Evolutionary conservation across 2,113 vertebrate species (phyloP), one percentile per base, ranked within the genome.

Genomic region (Girardinichthys multiradiatus): DNA sequence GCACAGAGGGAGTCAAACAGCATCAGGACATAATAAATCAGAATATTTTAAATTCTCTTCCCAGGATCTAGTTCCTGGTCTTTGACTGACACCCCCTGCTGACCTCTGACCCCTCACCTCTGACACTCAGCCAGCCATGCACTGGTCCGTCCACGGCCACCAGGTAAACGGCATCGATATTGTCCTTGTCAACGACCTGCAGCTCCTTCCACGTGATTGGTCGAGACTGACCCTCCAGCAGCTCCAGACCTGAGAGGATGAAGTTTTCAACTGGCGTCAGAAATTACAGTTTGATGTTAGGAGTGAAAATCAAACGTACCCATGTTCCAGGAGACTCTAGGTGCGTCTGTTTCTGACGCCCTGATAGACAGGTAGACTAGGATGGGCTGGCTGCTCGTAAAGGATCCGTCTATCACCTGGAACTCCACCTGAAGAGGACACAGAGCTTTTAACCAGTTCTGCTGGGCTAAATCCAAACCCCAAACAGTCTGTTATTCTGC

Each of bases 281-380:
- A 31, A 33, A 51, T 31, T 27, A 24, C 0, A 33, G 10, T 39
- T 17, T 0, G 12, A 14, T 2, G 1, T 28, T 33, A n/a, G 26
- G 14, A 35, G 19, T 2, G 4, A 35, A 13, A 27, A 27, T 4
- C 6, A 0, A 13, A 67, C 61, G 0, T 86, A 93, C 85, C 92
- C 81, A 71, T 90, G 64, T 95, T 95, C 93, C 91, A 94, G 48
- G 94, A 92, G 80, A 95, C 90, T 62, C 92, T 77, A n/a, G 92
- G 94, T 72, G 91, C 89, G 1, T 87, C 69, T 0, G 92, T 95
- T 84, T 95, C 92, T 28, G 91, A 60, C 1, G 71, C 86, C 80
- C 92, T 88, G 67, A 93, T 83, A 81, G 92, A 96, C 86, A 97
- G 91, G 90, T 92, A 92, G 72, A 93, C 91, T 90, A 92, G 64